Percentiles rank a stretch among this genome's conserved stretches.
Evolutionary conservation across 1,140 invertebrate species (phyloP).

Genomic region (Diorhabda elongata): DNA sequence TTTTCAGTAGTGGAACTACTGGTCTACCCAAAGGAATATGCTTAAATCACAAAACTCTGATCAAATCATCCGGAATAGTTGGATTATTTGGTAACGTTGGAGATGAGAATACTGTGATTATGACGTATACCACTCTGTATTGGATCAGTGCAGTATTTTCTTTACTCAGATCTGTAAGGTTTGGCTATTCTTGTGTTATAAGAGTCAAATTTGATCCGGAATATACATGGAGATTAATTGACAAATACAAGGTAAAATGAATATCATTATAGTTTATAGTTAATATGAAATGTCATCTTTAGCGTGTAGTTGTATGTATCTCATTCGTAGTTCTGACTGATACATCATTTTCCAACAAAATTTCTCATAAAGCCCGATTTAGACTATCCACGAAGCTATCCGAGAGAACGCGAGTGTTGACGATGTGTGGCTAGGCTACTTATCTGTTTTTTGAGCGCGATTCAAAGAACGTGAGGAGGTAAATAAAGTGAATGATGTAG

Average conservation of each 20-base stretch:
- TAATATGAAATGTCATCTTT: too few species aligned
- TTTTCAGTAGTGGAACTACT: constrained; percentile 37
- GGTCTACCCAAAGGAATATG: constrained; percentile 37
- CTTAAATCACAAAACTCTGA: constrained; percentile 23
- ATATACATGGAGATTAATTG: constrained; percentile 4
- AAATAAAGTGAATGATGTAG: too few species aligned
- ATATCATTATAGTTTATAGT: not conserved
- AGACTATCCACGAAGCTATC: too few species aligned
- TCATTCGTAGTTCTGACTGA: too few species aligned
- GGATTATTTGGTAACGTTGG: not conserved
- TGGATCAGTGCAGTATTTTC: constrained; percentile 4
- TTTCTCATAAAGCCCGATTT: too few species aligned
- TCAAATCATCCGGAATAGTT: not conserved
- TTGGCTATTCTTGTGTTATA: constrained; percentile 5
- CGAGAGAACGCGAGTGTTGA: too few species aligned
- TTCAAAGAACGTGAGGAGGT: too few species aligned
- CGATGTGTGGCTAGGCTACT: too few species aligned
- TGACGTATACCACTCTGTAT: constrained; percentile 5
- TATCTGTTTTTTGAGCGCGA: too few species aligned
- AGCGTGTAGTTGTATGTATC: too few species aligned
- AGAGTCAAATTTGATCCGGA: constrained; percentile 2
- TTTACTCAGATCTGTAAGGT: not conserved
- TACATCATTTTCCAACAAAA: too few species aligned
- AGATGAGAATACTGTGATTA: not conserved
- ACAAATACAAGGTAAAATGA: constrained; percentile 3